Base-by-base conservation (phyloP, 2,888 invertebrate species). In the Acronicta alni region DNA sequence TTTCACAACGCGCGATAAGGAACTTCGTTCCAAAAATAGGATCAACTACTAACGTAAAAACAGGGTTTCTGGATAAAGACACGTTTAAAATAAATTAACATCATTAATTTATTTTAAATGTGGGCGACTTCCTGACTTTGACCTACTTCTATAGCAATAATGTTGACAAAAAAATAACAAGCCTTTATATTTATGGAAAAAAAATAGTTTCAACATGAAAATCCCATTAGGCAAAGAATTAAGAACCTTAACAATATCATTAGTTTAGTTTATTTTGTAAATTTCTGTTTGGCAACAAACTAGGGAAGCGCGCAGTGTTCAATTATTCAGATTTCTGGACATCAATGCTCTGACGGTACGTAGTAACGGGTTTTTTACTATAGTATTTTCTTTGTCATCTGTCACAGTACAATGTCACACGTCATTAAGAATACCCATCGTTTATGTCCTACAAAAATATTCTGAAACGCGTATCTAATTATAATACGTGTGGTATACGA, bases 361-460 rank as follows among this genome's bases (percentile, higher is more conserved):
- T 38, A 57, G 23, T 51, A 16, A 52, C 41, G 43, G 46, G 35
- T 16, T 43, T 57, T 46, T 66, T 64, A n/a, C 6, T n/a, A 57
- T 62, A 58, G 41, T 26, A 58, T 64, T 61, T 67, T 62, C 61
- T 68, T 67, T 63, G 57, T 62, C 60, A 65, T 72, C 47, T 66
- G 44, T 61, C 55, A 57, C 26, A 37, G 42, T 41, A 51, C 57
- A 73, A 66, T 60, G 52, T 49, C 56, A 57, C 72, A 53, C 60
- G 39, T 67, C 67, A 74, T 77, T 74, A 57, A 23, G 43, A 53
- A 45, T 23, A 37, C 16, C 44, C 46, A 53, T 64, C 54, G 51
- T 64, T 54, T 49, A n/a, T 32, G 32, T 20, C 16, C n/a, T 38
- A 55, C 42, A 52, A 48, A 64, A 57, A 55, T 48, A 61, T 52